phyloP scores from a whole-genome alignment of 2,888 invertebrate species.

The Drosophila meridiana region DNA sequence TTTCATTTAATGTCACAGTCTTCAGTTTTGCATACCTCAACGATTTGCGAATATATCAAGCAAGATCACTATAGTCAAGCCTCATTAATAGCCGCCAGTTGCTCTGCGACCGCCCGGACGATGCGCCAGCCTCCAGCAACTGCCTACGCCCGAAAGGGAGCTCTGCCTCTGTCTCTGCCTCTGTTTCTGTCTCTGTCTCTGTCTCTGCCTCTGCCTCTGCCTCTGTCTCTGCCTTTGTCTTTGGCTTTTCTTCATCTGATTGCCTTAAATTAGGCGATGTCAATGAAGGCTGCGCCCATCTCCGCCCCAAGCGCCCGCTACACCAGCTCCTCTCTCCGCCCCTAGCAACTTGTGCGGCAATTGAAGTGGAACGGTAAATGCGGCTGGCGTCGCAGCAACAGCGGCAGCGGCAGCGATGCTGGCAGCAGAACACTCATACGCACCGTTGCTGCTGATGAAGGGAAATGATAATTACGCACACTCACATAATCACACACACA shows the following conservation, averaged over 20 bases:
- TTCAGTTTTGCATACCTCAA: slow-evolving; percentile 4
- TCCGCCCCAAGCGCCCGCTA: not conserved
- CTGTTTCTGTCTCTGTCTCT: not conserved
- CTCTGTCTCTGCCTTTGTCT: slow-evolving; percentile 15
- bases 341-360: slow-evolving; percentile 46
- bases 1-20: too few species aligned
- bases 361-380: slow-evolving; percentile 64
- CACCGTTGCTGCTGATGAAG: slow-evolving; percentile 68
- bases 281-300: slow-evolving; percentile 33
- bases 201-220: slow-evolving; percentile 11
- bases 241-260: slow-evolving; percentile 61
- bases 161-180: not conserved
- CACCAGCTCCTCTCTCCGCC: not conserved
- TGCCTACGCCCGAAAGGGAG: not conserved
- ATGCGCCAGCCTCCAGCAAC: slow-evolving; percentile 1
- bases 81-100: slow-evolving; percentile 53
- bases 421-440: slow-evolving; percentile 63
- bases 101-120: slow-evolving; percentile 44
- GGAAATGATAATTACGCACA: slow-evolving; percentile 80
- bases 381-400: slow-evolving; percentile 32
- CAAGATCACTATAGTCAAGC: slow-evolving; percentile 41
- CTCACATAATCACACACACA: slow-evolving; percentile 37
- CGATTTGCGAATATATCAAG: slow-evolving; percentile 1
- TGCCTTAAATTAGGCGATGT: slow-evolving; percentile 68
- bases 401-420: slow-evolving; percentile 17